Evolutionary conservation across 30 jellyfish, hydroid and myxozoan genomes (phyloP).

Genomic region (Clytia hemisphaerica): DNA sequence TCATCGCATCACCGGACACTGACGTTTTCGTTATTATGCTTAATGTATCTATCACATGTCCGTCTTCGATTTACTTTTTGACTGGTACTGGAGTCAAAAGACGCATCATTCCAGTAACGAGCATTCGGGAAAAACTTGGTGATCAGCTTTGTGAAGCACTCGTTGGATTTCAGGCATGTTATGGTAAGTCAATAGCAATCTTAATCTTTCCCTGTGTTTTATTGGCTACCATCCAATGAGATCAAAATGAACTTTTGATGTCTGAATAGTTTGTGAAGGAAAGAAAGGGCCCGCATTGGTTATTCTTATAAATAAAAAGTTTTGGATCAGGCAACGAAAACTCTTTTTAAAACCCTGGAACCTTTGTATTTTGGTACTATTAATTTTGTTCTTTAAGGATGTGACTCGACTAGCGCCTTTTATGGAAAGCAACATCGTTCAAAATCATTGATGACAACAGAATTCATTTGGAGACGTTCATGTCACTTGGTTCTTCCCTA

Average conservation of each 20-base stretch:
- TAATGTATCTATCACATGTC: neutral
- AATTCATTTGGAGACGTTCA: slow-evolving; percentile 5
- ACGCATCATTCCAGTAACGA: slow-evolving; percentile 21
- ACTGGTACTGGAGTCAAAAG: slow-evolving; percentile 41
- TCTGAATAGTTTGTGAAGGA: neutral
- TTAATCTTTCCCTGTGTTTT: no score
- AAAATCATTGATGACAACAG: slow-evolving; percentile 15
- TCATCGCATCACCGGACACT: slow-evolving; percentile 52
- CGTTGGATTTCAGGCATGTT: no score
- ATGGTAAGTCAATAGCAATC: no score
- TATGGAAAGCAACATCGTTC: neutral
- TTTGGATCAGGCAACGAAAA: no score
- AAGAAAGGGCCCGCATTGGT: no score
- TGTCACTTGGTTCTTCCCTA: slow-evolving; percentile 15
- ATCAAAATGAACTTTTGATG: neutral
- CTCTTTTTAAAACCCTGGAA: no score
- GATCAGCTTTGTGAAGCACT: no score
- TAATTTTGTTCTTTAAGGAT: no score
- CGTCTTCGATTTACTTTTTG: slow-evolving; percentile 22
- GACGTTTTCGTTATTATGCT: slow-evolving; percentile 55
- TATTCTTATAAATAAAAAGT: no score
- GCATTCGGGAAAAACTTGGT: no score
- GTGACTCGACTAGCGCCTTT: slow-evolving; percentile 30
- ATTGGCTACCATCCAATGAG: slow-evolving; percentile 2
- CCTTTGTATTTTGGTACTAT: no score